These are phyloP conservation scores for Saimiri boliviensis DNA, from an alignment of 2,113 vertebrate species.

Conservation along the genomic window DNA sequence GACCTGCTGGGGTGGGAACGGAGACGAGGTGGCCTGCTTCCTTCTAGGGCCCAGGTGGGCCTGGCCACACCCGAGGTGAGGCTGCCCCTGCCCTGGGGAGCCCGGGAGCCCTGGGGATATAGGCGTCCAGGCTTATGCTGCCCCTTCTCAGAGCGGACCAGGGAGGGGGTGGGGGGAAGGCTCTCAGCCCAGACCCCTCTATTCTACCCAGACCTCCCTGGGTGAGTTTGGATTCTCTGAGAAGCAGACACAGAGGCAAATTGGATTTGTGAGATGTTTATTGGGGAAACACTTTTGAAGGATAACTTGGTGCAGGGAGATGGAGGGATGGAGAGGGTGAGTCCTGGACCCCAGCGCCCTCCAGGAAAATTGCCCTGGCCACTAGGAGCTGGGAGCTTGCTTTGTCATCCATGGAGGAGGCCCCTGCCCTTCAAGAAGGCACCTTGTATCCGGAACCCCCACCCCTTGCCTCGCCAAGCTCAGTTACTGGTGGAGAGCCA, in stretches of 20 bases:
- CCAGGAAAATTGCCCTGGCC: background rate
- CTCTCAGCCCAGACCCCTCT: background rate
- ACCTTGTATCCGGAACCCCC: background rate
- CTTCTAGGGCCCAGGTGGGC: background rate
- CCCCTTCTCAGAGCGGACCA: too few relatives aligned
- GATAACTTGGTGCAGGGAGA: background rate
- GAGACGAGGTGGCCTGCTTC: background rate
- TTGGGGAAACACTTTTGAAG: background rate
- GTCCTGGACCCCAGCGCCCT: background rate
- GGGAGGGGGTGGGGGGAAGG: background rate
- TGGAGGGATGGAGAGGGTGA: background rate
- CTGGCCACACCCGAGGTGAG: background rate
- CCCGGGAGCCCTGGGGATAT: background rate
- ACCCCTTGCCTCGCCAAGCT: background rate
- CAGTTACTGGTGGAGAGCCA: too few relatives aligned
- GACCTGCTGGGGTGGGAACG: background rate
- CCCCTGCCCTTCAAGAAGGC: background rate
- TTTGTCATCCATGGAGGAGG: fast-evolving
- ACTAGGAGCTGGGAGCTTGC: background rate
- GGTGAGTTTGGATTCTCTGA: background rate
- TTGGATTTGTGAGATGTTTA: background rate
- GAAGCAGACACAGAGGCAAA: background rate
- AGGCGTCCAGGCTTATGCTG: background rate
- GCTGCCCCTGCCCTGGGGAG: background rate
- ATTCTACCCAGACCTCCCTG: background rate